Evolutionary conservation across 1,140 invertebrate species (phyloP).

Genomic region (Calephelis nemesis): DNA sequence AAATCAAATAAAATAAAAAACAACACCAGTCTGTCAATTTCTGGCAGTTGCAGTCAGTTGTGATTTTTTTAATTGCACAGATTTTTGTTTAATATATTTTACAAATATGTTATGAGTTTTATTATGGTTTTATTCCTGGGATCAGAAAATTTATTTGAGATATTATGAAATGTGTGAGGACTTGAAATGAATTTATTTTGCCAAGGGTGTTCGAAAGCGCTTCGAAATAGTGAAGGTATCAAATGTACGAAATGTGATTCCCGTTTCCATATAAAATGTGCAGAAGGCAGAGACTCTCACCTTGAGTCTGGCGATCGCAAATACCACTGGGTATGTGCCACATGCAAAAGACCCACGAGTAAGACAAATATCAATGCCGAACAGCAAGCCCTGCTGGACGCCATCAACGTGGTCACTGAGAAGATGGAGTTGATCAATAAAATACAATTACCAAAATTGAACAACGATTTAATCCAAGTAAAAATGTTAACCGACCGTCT

Average conservation of each 20-base stretch:
- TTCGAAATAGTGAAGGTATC: slow-evolving; percentile 43
- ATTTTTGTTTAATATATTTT: too few species aligned
- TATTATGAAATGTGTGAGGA: too few species aligned
- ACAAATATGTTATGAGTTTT: too few species aligned
- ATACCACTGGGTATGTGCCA: slow-evolving; percentile 53
- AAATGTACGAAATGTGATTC: slow-evolving; percentile 49
- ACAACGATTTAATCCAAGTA: slow-evolving; percentile 49
- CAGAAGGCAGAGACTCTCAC: slow-evolving; percentile 29
- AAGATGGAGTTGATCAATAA: slow-evolving; percentile 64
- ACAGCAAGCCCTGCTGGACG: slow-evolving; percentile 30
- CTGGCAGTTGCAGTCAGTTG: too few species aligned
- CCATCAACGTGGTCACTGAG: slow-evolving; percentile 44
- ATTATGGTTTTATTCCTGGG: too few species aligned
- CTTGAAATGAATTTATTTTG: slow-evolving; percentile 42
- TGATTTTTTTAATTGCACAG: too few species aligned
- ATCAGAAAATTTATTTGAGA: too few species aligned
- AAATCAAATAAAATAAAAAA: too few species aligned
- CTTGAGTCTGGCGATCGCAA: slow-evolving; percentile 40
- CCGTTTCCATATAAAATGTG: slow-evolving; percentile 42
- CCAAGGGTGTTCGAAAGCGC: slow-evolving; percentile 42
- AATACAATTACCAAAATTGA: slow-evolving; percentile 60
- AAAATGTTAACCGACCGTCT: slow-evolving; percentile 47
- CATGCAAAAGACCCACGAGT: slow-evolving; percentile 42
- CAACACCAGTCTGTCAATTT: too few species aligned
- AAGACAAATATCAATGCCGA: slow-evolving; percentile 14